Base-by-base conservation (phyloP, 2,888 invertebrate species). In the Cantharis flavilabris region DNA sequence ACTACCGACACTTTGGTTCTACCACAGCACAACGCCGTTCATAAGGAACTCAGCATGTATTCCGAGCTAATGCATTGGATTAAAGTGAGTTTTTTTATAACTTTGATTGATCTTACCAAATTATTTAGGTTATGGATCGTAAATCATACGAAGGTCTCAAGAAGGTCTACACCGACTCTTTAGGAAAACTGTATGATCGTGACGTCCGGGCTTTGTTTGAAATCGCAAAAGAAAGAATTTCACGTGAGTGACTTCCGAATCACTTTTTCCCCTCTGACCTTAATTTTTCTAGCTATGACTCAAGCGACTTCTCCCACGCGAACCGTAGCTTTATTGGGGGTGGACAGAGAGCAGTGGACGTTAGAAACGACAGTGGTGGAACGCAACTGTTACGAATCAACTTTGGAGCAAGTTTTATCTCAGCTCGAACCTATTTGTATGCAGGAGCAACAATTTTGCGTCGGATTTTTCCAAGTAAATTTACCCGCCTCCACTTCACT, bases 361-460 rank as follows among this genome's bases (percentile, higher is more conserved):
- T 89, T 91, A 9, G 93, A 93, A 79, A 89, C 91, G 1, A 92
- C 92, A 78, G 85, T 90, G n/a, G 88, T 89, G 5, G 92, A 93
- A 83, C 87, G 92, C 26, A 88, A 89, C 77, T 88, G 90, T 69
- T 92, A 91, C 82, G 94, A 94, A 86, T 90, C 94, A 78, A 90
- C 96, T 71, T 89, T 97, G 76, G 96, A 97, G 86, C 93, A 95
- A 88, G 95, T 98, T 72, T 90, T 99, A 76, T 94, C 94, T 14
- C 94, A 97, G 86, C 90, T 98, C 80, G 97, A 98, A 86, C 95
- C 96, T 3, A 93, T 97, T 74, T 98, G 98, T 86, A 91, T 98
- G 81, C 95, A 96, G 23, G 99, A 99, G 88, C 98, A 98, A 89
- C 95, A 97, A 82, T 99, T 99, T 89, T 98, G 98, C 87, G 93